Evolutionary conservation across 2,797 vertebrate genomes (phyloP), one percentile per base, ranked within the genome.

Genomic region (Epinephelus awoara): DNA sequence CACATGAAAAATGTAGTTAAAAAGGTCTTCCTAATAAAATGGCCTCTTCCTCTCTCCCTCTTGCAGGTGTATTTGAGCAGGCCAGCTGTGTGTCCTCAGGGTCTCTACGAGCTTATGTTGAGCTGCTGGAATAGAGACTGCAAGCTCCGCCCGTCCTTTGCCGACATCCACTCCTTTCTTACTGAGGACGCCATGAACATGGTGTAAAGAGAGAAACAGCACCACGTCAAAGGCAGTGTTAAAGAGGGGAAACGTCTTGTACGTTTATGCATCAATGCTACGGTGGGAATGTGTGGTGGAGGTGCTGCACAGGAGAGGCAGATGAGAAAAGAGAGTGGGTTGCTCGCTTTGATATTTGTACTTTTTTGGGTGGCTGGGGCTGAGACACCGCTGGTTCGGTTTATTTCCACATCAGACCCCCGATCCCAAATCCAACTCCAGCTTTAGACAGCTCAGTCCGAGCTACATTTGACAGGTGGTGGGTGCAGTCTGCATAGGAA

Each of bases 111-210:
- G 92, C 94, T 98, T 88, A 98, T 99, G 97, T 86, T 97, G 80
- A 96, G 86, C 87, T 99, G 98, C 94, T 99, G 98, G 98, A 95
- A 97, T 90, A 94, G 97, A 79, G 97, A 98, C 92, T 97, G 97
- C 77, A 97, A 97, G 87, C 96, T 97, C 82, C 95, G 98, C 13
- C 98, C 97, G 0, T 94, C 96, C 34, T 99, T 98, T 57, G 84
- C 94, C 74, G 88, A 96, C 89, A 95, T 98, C 89, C 96, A 98
- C 91, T 94, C 94, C 66, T 97, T 97, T 84, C 95, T 98, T 67
- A 95, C 96, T 0, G 97, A 96, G 81, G 97, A 97, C 3, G 96
- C 96, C 6, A 95, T 97, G 93, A 98, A 96, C 89, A 97, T 97
- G 85, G 96, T 96, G 91, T 98, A 92, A 92, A 74, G 65, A 58